These are phyloP conservation scores for Chaenocephalus aceratus DNA, from an alignment of 2,113 vertebrate genomes.

Conservation along the genomic window DNA sequence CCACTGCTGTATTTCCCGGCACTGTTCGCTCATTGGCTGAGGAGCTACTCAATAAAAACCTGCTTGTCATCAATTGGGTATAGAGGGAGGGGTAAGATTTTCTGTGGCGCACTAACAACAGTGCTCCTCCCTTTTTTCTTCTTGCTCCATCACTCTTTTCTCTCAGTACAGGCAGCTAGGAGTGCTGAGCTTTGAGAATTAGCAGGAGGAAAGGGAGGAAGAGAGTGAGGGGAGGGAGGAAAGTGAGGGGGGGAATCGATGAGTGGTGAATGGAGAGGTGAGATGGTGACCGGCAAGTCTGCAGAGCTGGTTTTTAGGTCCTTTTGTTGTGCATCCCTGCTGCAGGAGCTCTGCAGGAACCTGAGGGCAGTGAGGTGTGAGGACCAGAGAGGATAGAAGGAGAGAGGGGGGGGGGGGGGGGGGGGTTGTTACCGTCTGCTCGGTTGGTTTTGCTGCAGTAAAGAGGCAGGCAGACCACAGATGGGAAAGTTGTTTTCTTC, in stretches of 20 bases:
- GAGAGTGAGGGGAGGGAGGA: neutral
- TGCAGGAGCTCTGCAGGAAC: constrained; percentile 49
- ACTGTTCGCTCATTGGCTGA: constrained; percentile 79
- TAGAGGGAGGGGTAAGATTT: constrained; percentile 20
- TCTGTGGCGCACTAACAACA: constrained; percentile 72
- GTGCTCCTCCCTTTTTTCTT: constrained; percentile 72
- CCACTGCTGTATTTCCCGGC: constrained; percentile 85
- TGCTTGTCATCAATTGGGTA: constrained; percentile 71
- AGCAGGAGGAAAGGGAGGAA: constrained; percentile 53
- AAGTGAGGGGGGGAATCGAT: constrained; percentile 35
- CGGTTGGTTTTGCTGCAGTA: constrained; percentile 74
- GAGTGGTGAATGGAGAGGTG: constrained; percentile 33
- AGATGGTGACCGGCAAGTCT: constrained; percentile 40
- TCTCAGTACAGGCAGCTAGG: constrained; percentile 44
- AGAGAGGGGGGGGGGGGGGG: neutral
- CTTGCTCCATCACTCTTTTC: constrained; percentile 64
- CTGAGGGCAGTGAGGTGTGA: constrained; percentile 61
- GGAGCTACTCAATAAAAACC: constrained; percentile 72
- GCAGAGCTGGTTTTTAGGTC: constrained; percentile 35
- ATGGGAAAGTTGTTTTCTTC: constrained; percentile 45
- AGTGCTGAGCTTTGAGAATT: constrained; percentile 81
- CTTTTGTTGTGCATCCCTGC: constrained; percentile 29
- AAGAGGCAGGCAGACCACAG: constrained; percentile 45
- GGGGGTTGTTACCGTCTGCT: constrained; percentile 44
- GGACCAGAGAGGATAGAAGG: constrained; percentile 26